phyloP scores from a whole-genome alignment of 2,113 vertebrate species.

The Columba janthina region DNA sequence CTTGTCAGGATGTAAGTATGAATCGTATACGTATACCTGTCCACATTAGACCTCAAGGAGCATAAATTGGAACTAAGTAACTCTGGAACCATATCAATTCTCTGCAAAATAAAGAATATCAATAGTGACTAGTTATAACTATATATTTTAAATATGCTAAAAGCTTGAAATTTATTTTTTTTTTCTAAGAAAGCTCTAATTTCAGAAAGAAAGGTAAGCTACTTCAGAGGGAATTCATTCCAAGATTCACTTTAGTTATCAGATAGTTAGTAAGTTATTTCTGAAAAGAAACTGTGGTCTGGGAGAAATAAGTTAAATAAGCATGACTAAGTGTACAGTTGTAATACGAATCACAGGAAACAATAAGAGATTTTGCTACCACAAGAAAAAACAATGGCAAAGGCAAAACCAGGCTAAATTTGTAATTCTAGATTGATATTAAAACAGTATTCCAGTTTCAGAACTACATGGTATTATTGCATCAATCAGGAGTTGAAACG shows the following conservation, averaged over 20 bases:
- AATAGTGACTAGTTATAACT: not conserved
- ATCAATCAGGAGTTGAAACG: not conserved
- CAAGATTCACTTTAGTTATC: not conserved
- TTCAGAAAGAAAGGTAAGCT: not conserved
- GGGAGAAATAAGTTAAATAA: not conserved
- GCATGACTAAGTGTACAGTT: not conserved
- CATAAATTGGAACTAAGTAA: constrained; percentile 97
- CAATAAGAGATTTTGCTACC: not conserved
- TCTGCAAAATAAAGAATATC: constrained; percentile 78
- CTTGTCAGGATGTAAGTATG: not conserved
- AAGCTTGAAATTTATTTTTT: not conserved
- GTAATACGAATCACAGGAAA: not conserved
- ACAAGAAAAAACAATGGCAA: not conserved
- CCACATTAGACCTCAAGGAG: constrained; percentile 90
- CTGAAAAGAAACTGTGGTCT: not conserved
- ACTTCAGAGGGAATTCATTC: not conserved
- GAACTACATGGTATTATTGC: not conserved
- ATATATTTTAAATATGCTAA: not conserved
- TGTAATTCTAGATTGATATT: not conserved
- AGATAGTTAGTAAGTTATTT: not conserved
- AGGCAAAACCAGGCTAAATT: not conserved
- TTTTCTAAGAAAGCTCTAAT: not conserved
- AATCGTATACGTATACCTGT: constrained; percentile 80
- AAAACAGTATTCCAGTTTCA: not conserved
- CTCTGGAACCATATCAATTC: constrained; percentile 99